Evolutionary conservation across 1,140 invertebrate species (phyloP).

Genomic region (Thaumatotibia leucotreta): DNA sequence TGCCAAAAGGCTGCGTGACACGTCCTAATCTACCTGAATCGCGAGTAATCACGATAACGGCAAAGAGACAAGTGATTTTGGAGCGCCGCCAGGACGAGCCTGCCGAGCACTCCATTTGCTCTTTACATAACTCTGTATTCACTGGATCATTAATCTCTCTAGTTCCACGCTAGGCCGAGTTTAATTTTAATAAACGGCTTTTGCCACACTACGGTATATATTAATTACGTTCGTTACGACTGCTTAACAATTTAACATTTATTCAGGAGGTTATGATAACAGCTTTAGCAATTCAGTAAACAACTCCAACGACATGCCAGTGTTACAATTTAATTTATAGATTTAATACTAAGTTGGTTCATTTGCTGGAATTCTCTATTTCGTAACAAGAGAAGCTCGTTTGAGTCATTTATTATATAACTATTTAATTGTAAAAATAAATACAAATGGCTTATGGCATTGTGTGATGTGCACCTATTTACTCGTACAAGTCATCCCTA

Average conservation of each 20-base stretch:
- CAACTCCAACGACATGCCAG: not conserved
- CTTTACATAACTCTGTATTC: constrained; percentile 75
- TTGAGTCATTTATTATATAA: no score
- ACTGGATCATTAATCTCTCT: constrained; percentile 74
- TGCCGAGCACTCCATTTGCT: constrained; percentile 65
- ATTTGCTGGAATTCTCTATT: not conserved
- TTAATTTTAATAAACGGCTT: constrained; percentile 74
- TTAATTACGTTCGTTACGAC: constrained; percentile 40
- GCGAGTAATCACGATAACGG: constrained; percentile 28
- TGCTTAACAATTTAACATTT: constrained; percentile 31
- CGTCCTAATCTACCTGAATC: not conserved
- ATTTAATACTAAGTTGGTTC: not conserved
- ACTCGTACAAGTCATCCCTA: no score
- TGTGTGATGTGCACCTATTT: no score
- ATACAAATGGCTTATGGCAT: no score
- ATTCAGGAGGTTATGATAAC: constrained; percentile 13
- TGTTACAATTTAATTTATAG: constrained; percentile 1
- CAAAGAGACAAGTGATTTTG: constrained; percentile 71
- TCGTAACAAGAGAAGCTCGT: not conserved
- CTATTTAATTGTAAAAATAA: no score
- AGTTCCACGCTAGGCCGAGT: constrained; percentile 68
- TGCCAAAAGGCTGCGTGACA: not conserved
- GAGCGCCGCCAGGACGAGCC: constrained; percentile 66
- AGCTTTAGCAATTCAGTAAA: not conserved
- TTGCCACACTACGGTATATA: constrained; percentile 59